A percentile compares a stretch with the other conserved stretches of the same genome.
phyloP scores from a whole-genome alignment of 2,888 invertebrate genomes.

The Biston stratarius region DNA sequence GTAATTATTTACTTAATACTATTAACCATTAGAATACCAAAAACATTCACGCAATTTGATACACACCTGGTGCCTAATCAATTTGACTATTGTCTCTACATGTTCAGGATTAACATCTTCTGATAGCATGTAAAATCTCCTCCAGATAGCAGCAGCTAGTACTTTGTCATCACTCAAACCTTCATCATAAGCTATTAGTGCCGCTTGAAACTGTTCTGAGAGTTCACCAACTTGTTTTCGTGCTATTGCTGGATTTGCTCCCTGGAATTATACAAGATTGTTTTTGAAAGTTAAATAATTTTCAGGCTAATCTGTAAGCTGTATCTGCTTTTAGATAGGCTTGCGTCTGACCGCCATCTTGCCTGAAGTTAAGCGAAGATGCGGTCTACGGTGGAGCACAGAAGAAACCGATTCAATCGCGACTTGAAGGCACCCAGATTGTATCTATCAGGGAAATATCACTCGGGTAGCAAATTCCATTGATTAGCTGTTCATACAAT shows the following conservation, averaged over 20 bases:
- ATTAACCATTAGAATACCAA: no score
- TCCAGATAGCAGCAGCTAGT: constrained; percentile 94
- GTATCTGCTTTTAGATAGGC: no score
- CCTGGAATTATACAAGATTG: constrained; percentile 69
- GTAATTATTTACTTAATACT: no score
- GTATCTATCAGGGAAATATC: no score
- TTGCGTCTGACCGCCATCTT: no score
- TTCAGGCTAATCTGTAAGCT: not conserved
- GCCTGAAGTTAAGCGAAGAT: no score
- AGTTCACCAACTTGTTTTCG: constrained; percentile 88
- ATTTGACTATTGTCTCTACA: constrained; percentile 90
- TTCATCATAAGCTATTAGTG: constrained; percentile 94
- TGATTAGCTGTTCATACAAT: no score
- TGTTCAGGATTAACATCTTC: constrained; percentile 88
- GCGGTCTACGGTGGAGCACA: no score
- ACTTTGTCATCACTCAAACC: constrained; percentile 92
- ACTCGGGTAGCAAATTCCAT: no score
- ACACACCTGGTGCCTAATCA: constrained; percentile 91
- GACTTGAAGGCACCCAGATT: no score
- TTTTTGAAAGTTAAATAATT: not conserved
- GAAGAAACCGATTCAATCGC: no score
- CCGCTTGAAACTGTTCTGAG: constrained; percentile 93
- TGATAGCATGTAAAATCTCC: constrained; percentile 90
- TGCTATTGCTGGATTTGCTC: constrained; percentile 87
- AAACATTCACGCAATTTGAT: no score